These are phyloP conservation scores for Meriones unguiculatus DNA, from an alignment of 2,113 vertebrate genomes.

Conservation along the genomic window DNA sequence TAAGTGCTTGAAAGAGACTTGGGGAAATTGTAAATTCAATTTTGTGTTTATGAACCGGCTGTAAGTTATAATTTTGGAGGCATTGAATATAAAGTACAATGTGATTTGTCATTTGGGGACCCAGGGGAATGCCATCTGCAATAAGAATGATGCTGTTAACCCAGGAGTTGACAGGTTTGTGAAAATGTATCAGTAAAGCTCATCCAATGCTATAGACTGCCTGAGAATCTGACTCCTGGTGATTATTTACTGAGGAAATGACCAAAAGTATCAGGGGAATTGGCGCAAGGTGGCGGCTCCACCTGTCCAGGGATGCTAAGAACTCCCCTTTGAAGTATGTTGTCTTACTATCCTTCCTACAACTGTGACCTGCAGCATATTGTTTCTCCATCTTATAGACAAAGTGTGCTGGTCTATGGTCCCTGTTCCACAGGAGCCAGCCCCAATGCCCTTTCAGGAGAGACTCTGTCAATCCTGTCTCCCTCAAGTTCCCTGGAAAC, in stretches of 20 bases:
- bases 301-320: background rate
- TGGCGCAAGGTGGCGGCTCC: background rate
- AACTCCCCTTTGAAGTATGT: background rate
- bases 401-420: background rate
- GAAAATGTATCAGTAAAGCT: constrained; percentile 76
- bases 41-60: constrained; percentile 76
- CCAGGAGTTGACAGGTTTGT: constrained; percentile 71
- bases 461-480: background rate
- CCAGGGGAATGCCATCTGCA: constrained; percentile 68
- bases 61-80: constrained; percentile 70
- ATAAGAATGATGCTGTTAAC: constrained; percentile 69
- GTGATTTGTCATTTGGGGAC: constrained; percentile 68
- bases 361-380: too few species aligned
- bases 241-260: constrained; percentile 77
- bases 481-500: background rate
- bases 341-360: background rate
- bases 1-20: constrained; percentile 67
- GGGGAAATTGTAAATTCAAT: constrained; percentile 69
- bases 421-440: too few species aligned
- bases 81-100: constrained; percentile 69
- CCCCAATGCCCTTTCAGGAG: background rate
- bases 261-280: constrained; percentile 67
- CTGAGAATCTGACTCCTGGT: constrained; percentile 70
- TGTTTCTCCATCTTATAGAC: background rate
- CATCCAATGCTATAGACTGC: constrained; percentile 61